Evolutionary conservation across 2,797 vertebrate species (phyloP), one percentile per base, ranked within the genome.

Genomic region (Macrochelys suwanniensis): DNA sequence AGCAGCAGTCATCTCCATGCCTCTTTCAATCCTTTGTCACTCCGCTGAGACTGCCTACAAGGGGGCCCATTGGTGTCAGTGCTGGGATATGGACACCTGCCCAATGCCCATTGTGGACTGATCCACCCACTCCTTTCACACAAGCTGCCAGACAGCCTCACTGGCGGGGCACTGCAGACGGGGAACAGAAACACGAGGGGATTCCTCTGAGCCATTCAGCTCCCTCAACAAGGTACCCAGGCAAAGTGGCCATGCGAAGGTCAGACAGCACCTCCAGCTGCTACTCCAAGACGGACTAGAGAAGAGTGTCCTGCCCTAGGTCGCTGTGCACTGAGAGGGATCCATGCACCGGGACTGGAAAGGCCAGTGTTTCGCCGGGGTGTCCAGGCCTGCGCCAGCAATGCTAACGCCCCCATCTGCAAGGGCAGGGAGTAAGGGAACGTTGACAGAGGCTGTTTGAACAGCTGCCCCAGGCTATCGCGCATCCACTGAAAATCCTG

Each of bases 91-190:
- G 0, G 1, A 9, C 26, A 49, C 47, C 25, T 28, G 45, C 74
- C 47, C 74, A 77, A 6, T 47, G 45, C 74, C 28, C 45, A 77
- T 16, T 47, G 26, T 26, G 42, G 71, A 42, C 71, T 25, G 71
- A 21, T 19, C 37, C 77, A 86, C 2, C 11, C 59, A n/a, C 61
- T 17, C 33, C 33, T n/a, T 71, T 42, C 65, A 71, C 17, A 4
- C 0, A 0, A 33, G 53, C 31, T 33, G 68, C 16, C 9, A 53
- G 23, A 77, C 51, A 9, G 71, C 6, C 37, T 33, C 17, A 17
- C 8, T 23, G 19, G 5, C 11, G 5, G n/a, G 65, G 19, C n/a
- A 23, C 17, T 37, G n/a, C 65, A n/a, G n/a, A 37, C 49, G 5
- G 77, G 77, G 47, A 50, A 49, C 28, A 50, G 49, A 31, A 51